Evolutionary conservation across 1,140 invertebrate genomes (phyloP).

Genomic region (Drosophila elegans): DNA sequence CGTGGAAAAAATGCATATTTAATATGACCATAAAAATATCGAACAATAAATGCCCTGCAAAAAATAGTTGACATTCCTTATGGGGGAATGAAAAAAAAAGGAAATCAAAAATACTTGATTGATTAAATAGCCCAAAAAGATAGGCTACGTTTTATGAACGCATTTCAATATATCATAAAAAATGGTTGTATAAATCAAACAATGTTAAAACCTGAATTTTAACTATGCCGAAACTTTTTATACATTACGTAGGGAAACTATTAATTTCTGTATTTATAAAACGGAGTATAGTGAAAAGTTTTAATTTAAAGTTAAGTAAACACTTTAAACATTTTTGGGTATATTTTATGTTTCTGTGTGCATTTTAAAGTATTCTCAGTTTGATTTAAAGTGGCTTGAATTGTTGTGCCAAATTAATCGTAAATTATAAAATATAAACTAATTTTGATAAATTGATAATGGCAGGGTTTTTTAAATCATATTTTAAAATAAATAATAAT

Average conservation of each 20-base stretch:
- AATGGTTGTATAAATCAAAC: slow-evolving; percentile 2
- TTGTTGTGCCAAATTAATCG: no score
- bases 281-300: slow-evolving; percentile 2
- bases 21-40: slow-evolving; percentile 24
- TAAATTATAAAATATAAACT: no score
- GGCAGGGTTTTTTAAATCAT: no score
- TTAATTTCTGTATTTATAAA: neutral
- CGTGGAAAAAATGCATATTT: slow-evolving; percentile 31
- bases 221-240: neutral
- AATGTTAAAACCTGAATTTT: slow-evolving; percentile 7
- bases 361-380: neutral
- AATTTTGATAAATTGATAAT: no score
- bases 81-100: neutral
- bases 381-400: neutral
- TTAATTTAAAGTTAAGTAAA: slow-evolving; percentile 4
- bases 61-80: slow-evolving; percentile 1
- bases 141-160: neutral
- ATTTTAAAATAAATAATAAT: no score
- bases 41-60: slow-evolving; percentile 35
- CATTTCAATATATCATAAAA: slow-evolving; percentile 4
- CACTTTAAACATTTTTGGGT: neutral
- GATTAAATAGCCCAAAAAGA: slow-evolving; percentile 16
- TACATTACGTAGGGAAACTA: no score
- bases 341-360: neutral
- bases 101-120: slow-evolving; percentile 12